Conservation (phyloP, 2,888 invertebrate species). For the Hanleya hanleyi region DNA sequence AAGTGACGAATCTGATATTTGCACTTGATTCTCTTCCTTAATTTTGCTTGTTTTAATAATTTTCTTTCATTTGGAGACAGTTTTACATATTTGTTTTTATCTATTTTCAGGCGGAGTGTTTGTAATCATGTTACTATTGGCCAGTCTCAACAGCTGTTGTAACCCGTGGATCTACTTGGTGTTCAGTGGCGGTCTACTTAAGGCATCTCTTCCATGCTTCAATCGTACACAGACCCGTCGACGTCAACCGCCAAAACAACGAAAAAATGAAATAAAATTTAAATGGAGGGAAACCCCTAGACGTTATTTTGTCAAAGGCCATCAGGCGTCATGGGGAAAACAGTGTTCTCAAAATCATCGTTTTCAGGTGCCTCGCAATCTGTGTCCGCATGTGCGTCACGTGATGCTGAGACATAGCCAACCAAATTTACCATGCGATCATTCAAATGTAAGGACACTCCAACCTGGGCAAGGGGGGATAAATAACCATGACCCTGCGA, state of each 20-base stretch:
- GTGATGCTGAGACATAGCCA: not conserved
- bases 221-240: not conserved
- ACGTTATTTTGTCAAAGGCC: not conserved
- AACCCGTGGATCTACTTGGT: conserved; percentile 77
- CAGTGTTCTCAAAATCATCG: not conserved
- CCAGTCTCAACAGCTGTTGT: conserved; percentile 81
- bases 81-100: not conserved
- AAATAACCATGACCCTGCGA: too few relatives aligned
- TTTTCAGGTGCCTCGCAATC: not conserved
- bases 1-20: too few relatives aligned
- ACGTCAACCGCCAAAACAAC: not conserved
- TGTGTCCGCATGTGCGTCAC: not conserved
- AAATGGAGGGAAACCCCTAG: not conserved
- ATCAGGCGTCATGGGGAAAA: not conserved
- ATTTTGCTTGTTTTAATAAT: too few relatives aligned
- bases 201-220: not conserved
- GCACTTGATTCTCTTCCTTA: too few relatives aligned
- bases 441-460: too few relatives aligned
- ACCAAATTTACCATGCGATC: too few relatives aligned
- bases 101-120: conserved; percentile 55
- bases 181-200: conserved; percentile 70
- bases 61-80: too few relatives aligned
- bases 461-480: too few relatives aligned
- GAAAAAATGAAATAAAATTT: not conserved
- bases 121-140: conserved; percentile 63